Evolutionary conservation across 30 jellyfish, hydroid and myxozoan species (phyloP).

Genomic region (Mastigias papua): DNA sequence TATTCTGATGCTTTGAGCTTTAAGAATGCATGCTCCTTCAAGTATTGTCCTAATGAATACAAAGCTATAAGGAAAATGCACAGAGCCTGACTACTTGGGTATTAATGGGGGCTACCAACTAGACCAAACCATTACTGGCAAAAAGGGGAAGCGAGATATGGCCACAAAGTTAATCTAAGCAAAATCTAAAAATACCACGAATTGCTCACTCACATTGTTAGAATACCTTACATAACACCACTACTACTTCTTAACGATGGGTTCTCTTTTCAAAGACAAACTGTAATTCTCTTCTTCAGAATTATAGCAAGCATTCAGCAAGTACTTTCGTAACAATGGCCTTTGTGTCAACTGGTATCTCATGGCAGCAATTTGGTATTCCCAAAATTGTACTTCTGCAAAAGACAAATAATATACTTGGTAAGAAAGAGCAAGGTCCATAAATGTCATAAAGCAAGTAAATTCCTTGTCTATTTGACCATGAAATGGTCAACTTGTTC

Average conservation of each 20-base stretch:
- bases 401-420: background rate
- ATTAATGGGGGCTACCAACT: too few relatives aligned
- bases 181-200: background rate
- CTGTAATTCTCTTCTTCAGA: slow-evolving; percentile 94
- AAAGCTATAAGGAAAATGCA: too few relatives aligned
- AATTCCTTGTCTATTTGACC: background rate
- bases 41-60: too few relatives aligned
- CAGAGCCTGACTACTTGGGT: too few relatives aligned
- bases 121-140: too few relatives aligned
- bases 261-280: slow-evolving; percentile 84
- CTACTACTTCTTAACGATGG: slow-evolving; percentile 20
- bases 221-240: background rate
- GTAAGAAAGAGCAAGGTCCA: background rate
- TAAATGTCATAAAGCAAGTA: background rate
- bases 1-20: too few relatives aligned
- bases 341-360: slow-evolving; percentile 71
- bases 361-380: slow-evolving; percentile 92
- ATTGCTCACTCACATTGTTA: background rate
- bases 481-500: background rate
- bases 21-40: too few relatives aligned
- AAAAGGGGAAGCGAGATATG: too few relatives aligned
- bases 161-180: background rate
- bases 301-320: slow-evolving; percentile 78
- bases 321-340: slow-evolving; percentile 69
- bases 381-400: slow-evolving; percentile 87